Percentiles rank a stretch among this genome's conserved stretches.
Conservation (phyloP, 2,113 vertebrate species). For the Peucedramus taeniatus region DNA sequence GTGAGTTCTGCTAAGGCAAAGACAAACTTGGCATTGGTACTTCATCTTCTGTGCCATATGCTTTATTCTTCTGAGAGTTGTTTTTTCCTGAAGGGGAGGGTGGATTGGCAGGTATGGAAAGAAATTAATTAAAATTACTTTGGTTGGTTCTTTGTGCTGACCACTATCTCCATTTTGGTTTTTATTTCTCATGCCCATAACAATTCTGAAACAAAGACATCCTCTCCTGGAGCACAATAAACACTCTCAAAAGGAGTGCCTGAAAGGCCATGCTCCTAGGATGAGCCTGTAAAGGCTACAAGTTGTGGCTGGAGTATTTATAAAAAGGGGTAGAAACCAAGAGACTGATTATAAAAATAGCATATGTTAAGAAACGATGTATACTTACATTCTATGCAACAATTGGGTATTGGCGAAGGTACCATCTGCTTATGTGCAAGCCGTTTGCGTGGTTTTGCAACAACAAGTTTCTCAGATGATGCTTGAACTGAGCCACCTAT, state of each 20-base stretch:
- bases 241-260: not conserved
- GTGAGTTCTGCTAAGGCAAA: not conserved
- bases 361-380: not conserved
- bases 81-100: constrained; percentile 43
- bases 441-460: not conserved
- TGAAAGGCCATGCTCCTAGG: not conserved
- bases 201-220: not conserved
- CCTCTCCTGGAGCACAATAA: not conserved
- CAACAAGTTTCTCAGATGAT: not conserved
- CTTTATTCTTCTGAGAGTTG: not conserved
- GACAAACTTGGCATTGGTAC: not conserved
- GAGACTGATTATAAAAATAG: not conserved
- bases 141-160: not conserved
- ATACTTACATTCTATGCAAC: not conserved
- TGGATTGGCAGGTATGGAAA: constrained; percentile 32
- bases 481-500: not conserved
- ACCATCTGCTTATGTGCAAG: not conserved
- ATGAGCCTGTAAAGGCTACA: not conserved
- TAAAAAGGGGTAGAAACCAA: not conserved
- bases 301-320: not conserved
- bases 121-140: constrained; percentile 27
- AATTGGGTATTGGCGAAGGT: not conserved
- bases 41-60: constrained; percentile 13
- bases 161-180: not conserved
- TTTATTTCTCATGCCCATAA: constrained; percentile 18